A percentile compares a stretch with the other conserved stretches of the same genome.
Conservation (phyloP, 2,888 invertebrate species). For the Leptinotarsa tumamoca region DNA sequence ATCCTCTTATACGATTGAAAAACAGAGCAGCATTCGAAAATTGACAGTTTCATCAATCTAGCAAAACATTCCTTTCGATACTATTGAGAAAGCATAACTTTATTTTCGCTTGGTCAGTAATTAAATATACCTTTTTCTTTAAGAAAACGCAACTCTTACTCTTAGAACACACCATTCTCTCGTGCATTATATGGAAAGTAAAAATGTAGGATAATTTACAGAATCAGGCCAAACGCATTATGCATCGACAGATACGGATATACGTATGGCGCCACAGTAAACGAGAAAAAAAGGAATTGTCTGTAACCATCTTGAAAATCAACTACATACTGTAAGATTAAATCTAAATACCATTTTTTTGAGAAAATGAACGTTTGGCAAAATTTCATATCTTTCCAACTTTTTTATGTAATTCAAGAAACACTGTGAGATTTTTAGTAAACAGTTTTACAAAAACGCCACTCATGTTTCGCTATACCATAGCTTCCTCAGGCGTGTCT, state of each 20-base stretch:
- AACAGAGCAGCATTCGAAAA: not conserved
- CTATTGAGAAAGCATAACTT: constrained; percentile 6
- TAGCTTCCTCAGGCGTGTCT: too few species aligned
- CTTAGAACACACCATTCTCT: constrained; percentile 30
- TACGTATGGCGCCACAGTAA: constrained; percentile 20
- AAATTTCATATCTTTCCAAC: not conserved
- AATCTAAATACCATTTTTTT: too few species aligned
- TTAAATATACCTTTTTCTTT: constrained; percentile 9
- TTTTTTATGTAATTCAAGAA: not conserved
- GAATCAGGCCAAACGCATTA: constrained; percentile 27
- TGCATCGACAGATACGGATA: constrained; percentile 15
- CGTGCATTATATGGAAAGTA: constrained; percentile 27
- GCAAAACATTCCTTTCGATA: not conserved
- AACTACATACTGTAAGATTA: not conserved
- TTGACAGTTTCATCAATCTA: constrained; percentile 1
- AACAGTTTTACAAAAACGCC: not conserved
- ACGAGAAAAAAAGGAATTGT: constrained; percentile 18
- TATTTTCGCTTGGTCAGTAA: constrained; percentile 17
- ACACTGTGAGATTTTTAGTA: too few species aligned
- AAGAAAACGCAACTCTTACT: constrained; percentile 26
- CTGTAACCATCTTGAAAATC: constrained; percentile 10
- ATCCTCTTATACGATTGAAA: too few species aligned
- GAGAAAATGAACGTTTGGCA: too few species aligned
- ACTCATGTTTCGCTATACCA: not conserved
- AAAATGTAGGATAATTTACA: constrained; percentile 17